Conservation (phyloP, 2,113 vertebrate species). For the Trinectes maculatus region DNA sequence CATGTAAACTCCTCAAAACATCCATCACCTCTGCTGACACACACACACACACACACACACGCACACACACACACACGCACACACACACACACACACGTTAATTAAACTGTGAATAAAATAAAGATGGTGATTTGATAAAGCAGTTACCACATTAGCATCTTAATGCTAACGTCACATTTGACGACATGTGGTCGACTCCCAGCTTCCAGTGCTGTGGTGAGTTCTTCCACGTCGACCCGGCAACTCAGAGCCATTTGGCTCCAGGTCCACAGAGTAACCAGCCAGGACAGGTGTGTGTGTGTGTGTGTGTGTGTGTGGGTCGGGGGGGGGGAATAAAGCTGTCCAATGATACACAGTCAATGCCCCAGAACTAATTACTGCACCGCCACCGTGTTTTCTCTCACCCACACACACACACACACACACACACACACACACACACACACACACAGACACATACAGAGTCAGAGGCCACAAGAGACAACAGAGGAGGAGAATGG, state of each 20-base stretch:
- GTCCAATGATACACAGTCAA: constrained; percentile 62
- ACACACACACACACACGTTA: no score
- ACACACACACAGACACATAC: constrained; percentile 4
- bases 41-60: no score
- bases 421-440: constrained; percentile 4
- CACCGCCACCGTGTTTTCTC: constrained; percentile 20
- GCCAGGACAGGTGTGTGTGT: constrained; percentile 54
- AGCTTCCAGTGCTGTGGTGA: background rate
- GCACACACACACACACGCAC: no score
- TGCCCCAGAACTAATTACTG: constrained; percentile 71
- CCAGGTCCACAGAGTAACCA: constrained; percentile 55
- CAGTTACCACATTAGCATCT: no score
- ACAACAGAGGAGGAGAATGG: background rate
- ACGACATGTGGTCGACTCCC: constrained; percentile 1
- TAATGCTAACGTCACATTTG: background rate
- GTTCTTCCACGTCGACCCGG: constrained; percentile 48
- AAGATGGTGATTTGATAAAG: no score
- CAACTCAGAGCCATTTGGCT: constrained; percentile 52
- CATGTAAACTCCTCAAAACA: background rate
- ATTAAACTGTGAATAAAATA: no score
- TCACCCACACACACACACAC: background rate
- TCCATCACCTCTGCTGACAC: background rate
- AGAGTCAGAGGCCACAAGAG: constrained; percentile 3
- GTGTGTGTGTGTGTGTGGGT: no score
- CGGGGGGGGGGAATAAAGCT: constrained; percentile 59